Conservation (phyloP, 2,797 vertebrate species). For the Delichon dasypus region DNA sequence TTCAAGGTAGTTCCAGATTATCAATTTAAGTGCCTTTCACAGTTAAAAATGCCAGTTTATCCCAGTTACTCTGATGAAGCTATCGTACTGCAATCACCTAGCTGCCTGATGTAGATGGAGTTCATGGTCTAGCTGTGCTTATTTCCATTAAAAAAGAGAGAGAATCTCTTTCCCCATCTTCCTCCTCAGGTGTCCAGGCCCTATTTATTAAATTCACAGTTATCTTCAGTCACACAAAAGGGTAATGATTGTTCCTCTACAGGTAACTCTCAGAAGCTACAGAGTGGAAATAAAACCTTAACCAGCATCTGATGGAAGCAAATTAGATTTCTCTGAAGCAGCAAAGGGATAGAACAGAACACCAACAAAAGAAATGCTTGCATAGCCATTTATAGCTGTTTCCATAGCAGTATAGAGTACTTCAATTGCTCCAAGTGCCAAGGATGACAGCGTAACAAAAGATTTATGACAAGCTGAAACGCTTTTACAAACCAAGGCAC, state of each 20-base stretch:
- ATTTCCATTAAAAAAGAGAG: not conserved
- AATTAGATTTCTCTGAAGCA: conserved; percentile 45
- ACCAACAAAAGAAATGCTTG: conserved; percentile 45
- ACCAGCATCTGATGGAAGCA: not conserved
- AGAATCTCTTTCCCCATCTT: not conserved
- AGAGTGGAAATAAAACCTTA: not conserved
- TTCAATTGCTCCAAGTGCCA: conserved; percentile 28
- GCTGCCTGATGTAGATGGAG: not conserved
- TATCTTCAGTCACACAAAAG: not conserved
- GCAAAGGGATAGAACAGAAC: conserved; percentile 14
- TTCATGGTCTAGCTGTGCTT: not conserved
- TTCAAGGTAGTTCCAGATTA: not conserved
- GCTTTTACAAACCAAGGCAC: not conserved
- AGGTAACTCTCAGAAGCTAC: conserved; percentile 5
- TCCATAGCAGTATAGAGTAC: conserved; percentile 49
- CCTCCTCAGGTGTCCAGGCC: not conserved
- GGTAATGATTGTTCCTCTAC: not conserved
- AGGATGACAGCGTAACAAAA: conserved; percentile 35
- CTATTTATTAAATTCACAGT: conserved; percentile 1
- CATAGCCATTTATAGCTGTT: conserved; percentile 58
- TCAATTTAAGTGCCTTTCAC: not conserved
- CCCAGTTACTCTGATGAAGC: not conserved
- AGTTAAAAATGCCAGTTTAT: not conserved
- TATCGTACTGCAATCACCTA: not conserved
- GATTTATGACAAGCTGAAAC: not conserved